Evolutionary conservation across 2,113 vertebrate species (phyloP).

Genomic region (Benitochromis conjunctus): DNA sequence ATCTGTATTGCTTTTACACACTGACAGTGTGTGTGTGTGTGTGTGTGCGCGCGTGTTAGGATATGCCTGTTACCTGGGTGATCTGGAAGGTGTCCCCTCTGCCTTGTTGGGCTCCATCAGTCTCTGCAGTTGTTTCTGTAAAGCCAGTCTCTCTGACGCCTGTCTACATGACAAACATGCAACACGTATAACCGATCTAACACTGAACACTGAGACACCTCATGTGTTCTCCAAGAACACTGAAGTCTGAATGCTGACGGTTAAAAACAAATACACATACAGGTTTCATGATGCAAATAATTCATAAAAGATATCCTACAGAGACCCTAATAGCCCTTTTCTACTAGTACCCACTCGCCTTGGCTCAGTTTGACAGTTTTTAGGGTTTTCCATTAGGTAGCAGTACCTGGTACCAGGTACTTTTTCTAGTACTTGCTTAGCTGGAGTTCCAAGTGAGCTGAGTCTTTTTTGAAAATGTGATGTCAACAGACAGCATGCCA

Average conservation of each 20-base stretch:
- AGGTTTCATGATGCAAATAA: neutral
- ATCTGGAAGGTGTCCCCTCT: conserved; percentile 76
- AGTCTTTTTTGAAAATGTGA: neutral
- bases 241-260: neutral
- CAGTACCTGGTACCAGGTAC: neutral
- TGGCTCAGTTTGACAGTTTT: neutral
- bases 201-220: neutral
- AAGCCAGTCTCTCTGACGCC: conserved; percentile 80
- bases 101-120: conserved; percentile 81
- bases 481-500: rapidly evolving
- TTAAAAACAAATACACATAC: neutral
- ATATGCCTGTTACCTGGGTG: conserved; percentile 75
- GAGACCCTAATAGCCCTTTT: rapidly evolving
- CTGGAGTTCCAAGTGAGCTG: neutral
- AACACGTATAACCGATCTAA: neutral
- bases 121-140: conserved; percentile 91
- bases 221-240: neutral
- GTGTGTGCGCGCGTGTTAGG: neutral
- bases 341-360: neutral
- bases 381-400: rapidly evolving
- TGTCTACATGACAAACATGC: conserved; percentile 71
- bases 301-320: rapidly evolving
- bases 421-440: neutral
- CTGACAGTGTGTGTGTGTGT: neutral
- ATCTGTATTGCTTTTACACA: neutral